A percentile compares a stretch with the other conserved stretches of the same genome.
These are phyloP conservation scores for Conopomorpha cramerella DNA, from an alignment of 1,140 invertebrate species.

Conservation along the genomic window DNA sequence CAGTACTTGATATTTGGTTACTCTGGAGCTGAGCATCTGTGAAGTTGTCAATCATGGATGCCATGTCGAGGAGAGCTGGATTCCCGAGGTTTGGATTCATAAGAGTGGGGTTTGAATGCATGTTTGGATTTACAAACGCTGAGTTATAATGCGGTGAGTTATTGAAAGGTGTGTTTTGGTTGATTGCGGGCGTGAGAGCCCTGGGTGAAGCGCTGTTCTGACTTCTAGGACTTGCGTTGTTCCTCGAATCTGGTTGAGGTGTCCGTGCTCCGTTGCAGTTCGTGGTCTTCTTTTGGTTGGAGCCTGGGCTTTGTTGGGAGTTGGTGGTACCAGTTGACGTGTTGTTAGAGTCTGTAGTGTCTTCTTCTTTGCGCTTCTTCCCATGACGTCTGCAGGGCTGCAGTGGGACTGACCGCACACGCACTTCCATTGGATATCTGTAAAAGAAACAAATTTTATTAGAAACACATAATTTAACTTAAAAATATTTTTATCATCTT, in stretches of 20 bases:
- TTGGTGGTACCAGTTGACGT: conserved; percentile 18
- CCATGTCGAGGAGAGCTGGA: conserved; percentile 69
- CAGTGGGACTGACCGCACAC: conserved; percentile 81
- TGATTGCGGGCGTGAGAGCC: conserved; percentile 37
- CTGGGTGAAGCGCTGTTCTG: conserved; percentile 47
- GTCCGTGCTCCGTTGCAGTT: conserved; percentile 34
- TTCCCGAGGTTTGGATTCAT: conserved; percentile 58
- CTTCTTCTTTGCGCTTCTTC: conserved; percentile 77
- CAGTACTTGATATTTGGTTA: conserved; percentile 80
- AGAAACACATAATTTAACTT: no score
- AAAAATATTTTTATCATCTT: no score
- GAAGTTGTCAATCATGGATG: conserved; percentile 73
- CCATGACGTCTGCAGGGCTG: conserved; percentile 80
- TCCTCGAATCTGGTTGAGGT: conserved; percentile 55
- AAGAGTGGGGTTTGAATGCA: conserved; percentile 39
- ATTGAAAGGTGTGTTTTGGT: conserved; percentile 35
- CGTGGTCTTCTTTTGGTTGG: conserved; percentile 29
- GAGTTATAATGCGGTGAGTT: conserved; percentile 52
- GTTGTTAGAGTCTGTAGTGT: conserved; percentile 55
- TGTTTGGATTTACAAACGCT: conserved; percentile 54
- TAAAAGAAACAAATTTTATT: conserved; percentile 15
- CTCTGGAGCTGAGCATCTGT: conserved; percentile 78
- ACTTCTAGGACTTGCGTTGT: conserved; percentile 44
- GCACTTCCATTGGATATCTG: conserved; percentile 83
- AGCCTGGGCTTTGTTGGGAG: conserved; percentile 29